Evolutionary conservation across 2,888 invertebrate species (phyloP).

Genomic region (Sylvicola cinctus): DNA sequence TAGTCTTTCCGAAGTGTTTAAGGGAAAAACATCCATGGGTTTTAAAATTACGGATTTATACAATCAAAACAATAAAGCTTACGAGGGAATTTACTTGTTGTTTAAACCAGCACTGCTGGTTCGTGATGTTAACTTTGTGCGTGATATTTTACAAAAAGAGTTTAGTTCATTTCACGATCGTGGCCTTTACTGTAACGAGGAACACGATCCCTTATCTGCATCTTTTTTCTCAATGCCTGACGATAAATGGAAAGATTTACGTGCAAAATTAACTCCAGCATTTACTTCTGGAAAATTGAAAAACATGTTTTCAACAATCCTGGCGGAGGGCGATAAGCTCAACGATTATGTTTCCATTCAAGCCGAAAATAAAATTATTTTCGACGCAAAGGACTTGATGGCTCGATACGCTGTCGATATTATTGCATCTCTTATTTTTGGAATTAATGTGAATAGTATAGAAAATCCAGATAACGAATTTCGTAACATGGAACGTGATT

Average conservation of each 20-base stretch:
- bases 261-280: conserved; percentile 39
- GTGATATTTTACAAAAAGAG: too few relatives aligned
- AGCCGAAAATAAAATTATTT: conserved; percentile 17
- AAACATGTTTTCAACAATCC: conserved; percentile 37
- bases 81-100: conserved; percentile 39
- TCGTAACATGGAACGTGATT: conserved; percentile 11
- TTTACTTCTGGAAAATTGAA: conserved; percentile 47
- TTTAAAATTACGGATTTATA: conserved; percentile 38
- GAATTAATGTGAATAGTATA: conserved; percentile 23
- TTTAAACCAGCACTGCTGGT: conserved; percentile 36
- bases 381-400: conserved; percentile 26
- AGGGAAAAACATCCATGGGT: conserved; percentile 34
- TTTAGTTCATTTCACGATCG: conserved; percentile 43
- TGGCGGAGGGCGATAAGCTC: conserved; percentile 32
- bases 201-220: conserved; percentile 35
- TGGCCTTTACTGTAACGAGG: conserved; percentile 37
- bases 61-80: conserved; percentile 17
- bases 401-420: conserved; percentile 26
- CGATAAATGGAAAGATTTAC: conserved; percentile 37
- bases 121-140: conserved; percentile 38
- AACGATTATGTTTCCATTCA: conserved; percentile 22
- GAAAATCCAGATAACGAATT: conserved; percentile 22
- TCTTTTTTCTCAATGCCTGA: conserved; percentile 37
- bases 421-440: conserved; percentile 28
- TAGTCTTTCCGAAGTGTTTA: conserved; percentile 30